Evolutionary conservation across 2,888 invertebrate genomes (phyloP).

Genomic region (Cheilosia pagana): DNA sequence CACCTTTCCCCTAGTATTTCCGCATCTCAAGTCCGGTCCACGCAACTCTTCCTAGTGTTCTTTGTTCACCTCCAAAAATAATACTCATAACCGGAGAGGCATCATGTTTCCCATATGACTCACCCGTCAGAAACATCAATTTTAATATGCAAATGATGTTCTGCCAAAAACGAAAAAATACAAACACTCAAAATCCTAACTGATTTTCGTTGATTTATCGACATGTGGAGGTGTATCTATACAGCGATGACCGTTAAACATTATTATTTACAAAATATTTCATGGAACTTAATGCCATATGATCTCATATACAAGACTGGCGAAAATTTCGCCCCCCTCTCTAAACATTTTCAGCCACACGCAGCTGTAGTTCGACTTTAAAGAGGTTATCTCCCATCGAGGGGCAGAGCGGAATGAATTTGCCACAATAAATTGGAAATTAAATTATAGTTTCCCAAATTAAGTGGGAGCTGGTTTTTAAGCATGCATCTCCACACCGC

Average conservation of each 20-base stretch:
- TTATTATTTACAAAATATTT: conserved; percentile 47
- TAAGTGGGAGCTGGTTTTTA: conserved; percentile 45
- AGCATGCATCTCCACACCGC: conserved; percentile 16
- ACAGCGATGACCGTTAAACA: conserved; percentile 30
- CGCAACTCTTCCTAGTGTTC: not conserved
- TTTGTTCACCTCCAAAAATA: conserved; percentile 7
- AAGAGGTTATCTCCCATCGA: not conserved
- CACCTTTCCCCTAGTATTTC: conserved; percentile 19
- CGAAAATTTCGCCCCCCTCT: conserved; percentile 1
- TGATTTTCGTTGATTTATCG: conserved; percentile 35
- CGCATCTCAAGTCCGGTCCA: conserved; percentile 22
- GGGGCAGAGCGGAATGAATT: conserved; percentile 1
- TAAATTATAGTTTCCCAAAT: conserved; percentile 31
- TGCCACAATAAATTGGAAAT: conserved; percentile 40
- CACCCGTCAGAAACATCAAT: not conserved
- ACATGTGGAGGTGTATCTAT: conserved; percentile 27
- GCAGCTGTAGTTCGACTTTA: conserved; percentile 16
- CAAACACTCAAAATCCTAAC: conserved; percentile 11
- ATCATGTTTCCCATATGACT: conserved; percentile 19
- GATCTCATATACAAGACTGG: conserved; percentile 33
- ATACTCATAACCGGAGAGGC: not conserved
- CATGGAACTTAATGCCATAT: conserved; percentile 26
- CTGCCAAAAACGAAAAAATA: not conserved
- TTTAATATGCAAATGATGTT: conserved; percentile 13
- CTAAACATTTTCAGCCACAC: conserved; percentile 3